A percentile compares a stretch with the other conserved stretches of the same genome.
Conservation (phyloP, 2,888 invertebrate genomes). For the Hybos culiciformis region DNA sequence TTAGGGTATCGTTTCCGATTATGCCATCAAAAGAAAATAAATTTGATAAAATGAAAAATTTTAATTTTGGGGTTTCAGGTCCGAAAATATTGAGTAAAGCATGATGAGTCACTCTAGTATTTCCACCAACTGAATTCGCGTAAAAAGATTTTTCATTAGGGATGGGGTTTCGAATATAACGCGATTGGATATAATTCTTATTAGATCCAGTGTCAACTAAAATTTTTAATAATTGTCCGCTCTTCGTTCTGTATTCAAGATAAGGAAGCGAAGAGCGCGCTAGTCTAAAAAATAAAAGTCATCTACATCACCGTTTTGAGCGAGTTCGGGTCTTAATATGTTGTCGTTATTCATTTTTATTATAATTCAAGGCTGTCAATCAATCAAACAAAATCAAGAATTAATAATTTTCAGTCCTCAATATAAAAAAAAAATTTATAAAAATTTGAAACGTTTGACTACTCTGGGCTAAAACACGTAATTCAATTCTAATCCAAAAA, state of each 20-base stretch:
- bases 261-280: constrained; percentile 9
- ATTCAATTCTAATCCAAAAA: too few relatives aligned
- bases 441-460: too few relatives aligned
- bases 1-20: constrained; percentile 9
- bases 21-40: constrained; percentile 4
- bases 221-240: constrained; percentile 8
- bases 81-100: neutral
- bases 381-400: too few relatives aligned
- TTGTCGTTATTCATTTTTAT: too few relatives aligned
- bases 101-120: neutral
- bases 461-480: too few relatives aligned
- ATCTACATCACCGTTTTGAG: too few relatives aligned
- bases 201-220: constrained; percentile 9
- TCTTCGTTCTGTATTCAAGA: constrained; percentile 4
- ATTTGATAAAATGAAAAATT: constrained; percentile 8
- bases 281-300: constrained; percentile 10
- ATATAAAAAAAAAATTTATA: too few relatives aligned
- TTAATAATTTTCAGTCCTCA: too few relatives aligned
- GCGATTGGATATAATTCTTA: constrained; percentile 6
- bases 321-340: too few relatives aligned
- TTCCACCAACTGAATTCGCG: neutral
- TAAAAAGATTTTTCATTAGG: neutral
- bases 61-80: constrained; percentile 1
- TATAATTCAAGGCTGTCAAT: too few relatives aligned
- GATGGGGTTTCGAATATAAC: constrained; percentile 5